Evolutionary conservation across 2,888 invertebrate genomes (phyloP).

Genomic region (Falcaria lacertinaria): DNA sequence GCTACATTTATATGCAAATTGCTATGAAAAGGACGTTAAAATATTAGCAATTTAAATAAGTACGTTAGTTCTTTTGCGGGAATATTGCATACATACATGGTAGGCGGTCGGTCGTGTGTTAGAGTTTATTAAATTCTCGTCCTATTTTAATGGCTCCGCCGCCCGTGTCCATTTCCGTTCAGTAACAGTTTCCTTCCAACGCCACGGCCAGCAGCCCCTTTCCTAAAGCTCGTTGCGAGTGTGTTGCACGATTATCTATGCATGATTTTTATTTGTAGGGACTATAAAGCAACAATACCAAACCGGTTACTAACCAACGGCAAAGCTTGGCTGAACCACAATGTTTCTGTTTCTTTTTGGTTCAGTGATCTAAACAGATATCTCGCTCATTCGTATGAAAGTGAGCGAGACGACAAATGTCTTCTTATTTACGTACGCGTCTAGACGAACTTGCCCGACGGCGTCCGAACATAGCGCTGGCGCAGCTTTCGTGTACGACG

Average conservation of each 20-base stretch:
- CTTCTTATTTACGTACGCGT: conserved; percentile 31
- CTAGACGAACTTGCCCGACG: conserved; percentile 44
- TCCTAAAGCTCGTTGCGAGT: conserved; percentile 46
- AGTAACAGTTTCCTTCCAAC: conserved; percentile 66
- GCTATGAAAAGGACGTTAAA: neutral
- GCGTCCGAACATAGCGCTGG: conserved; percentile 49
- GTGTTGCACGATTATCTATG: conserved; percentile 60
- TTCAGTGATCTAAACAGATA: conserved; percentile 69
- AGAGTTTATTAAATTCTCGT: conserved; percentile 33
- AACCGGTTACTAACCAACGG: conserved; percentile 55
- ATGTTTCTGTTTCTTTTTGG: conserved; percentile 69
- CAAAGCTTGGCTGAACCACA: conserved; percentile 54
- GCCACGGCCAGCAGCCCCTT: conserved; percentile 38
- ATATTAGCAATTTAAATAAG: neutral
- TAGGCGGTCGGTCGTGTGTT: neutral
- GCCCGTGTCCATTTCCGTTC: conserved; percentile 65
- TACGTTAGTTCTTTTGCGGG: neutral
- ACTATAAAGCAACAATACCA: conserved; percentile 58
- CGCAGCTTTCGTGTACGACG: conserved; percentile 33
- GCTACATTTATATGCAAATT: neutral
- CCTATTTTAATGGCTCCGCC: conserved; percentile 40
- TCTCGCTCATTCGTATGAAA: conserved; percentile 37
- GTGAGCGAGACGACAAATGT: conserved; percentile 42
- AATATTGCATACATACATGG: neutral
- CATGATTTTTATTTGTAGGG: conserved; percentile 63